Conservation (phyloP, 2,888 invertebrate species). For the Andrena chrysosceles region DNA sequence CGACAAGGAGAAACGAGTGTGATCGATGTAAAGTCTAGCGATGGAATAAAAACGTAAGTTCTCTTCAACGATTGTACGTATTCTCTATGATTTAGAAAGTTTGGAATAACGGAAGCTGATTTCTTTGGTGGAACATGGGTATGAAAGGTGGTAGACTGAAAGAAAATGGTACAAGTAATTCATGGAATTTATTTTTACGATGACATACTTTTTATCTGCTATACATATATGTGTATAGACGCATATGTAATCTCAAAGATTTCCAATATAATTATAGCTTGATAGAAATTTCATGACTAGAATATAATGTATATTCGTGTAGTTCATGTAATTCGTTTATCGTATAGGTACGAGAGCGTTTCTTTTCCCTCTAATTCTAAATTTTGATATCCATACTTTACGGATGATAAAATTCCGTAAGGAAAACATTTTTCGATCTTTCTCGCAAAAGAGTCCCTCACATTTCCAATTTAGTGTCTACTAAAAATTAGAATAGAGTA, state of each 20-base stretch:
- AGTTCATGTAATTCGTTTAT: slow-evolving; percentile 42
- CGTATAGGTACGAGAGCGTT: slow-evolving; percentile 77
- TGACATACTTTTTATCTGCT: slow-evolving; percentile 24
- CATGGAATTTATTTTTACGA: slow-evolving; percentile 39
- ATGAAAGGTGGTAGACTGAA: neutral
- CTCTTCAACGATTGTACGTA: neutral
- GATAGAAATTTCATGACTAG: slow-evolving; percentile 74
- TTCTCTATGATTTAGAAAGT: neutral
- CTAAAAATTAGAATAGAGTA: slow-evolving; percentile 4
- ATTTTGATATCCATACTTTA: slow-evolving; percentile 34
- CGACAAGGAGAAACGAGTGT: neutral
- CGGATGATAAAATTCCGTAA: neutral
- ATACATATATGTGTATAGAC: slow-evolving; percentile 33
- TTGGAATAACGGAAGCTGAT: neutral
- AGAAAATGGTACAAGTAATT: slow-evolving; percentile 22
- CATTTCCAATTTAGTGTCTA: slow-evolving; percentile 3
- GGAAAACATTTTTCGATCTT: neutral
- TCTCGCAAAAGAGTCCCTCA: neutral
- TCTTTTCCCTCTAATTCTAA: slow-evolving; percentile 75
- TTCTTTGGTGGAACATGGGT: too few species aligned
- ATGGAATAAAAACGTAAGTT: neutral
- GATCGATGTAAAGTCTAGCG: neutral
- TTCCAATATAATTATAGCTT: slow-evolving; percentile 39
- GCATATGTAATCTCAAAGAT: slow-evolving; percentile 21
- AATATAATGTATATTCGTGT: slow-evolving; percentile 49